These are phyloP conservation scores for Motacilla alba DNA, from an alignment of 2,113 vertebrate genomes.

Conservation along the genomic window DNA sequence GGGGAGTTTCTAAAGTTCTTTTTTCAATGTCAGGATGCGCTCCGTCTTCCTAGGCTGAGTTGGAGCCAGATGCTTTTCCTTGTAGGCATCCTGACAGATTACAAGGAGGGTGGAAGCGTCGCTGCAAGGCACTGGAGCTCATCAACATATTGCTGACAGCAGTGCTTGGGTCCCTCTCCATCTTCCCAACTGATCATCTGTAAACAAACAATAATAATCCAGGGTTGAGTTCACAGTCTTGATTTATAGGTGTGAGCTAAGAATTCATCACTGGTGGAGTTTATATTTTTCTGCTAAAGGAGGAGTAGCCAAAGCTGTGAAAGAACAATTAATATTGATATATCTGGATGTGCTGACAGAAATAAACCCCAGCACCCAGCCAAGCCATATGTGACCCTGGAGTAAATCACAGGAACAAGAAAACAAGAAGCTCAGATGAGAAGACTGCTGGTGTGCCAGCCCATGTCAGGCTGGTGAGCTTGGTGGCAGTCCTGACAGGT, in stretches of 20 bases:
- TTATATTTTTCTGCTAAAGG: not conserved
- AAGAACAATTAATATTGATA: not conserved
- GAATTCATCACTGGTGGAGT: not conserved
- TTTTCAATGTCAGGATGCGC: not conserved
- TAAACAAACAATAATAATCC: not conserved
- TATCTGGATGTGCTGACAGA: not conserved
- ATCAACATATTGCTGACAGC: conserved; percentile 21
- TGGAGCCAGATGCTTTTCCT: not conserved
- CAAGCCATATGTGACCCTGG: not conserved
- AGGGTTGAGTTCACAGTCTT: not conserved
- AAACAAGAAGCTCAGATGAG: not conserved
- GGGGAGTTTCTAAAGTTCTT: not conserved
- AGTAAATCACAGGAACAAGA: not conserved
- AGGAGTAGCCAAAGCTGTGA: not conserved
- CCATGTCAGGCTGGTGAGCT: not conserved
- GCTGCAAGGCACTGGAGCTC: not conserved
- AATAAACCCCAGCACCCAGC: not conserved
- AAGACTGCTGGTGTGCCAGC: not conserved
- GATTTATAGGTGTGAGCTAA: not conserved
- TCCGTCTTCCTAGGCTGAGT: not conserved
- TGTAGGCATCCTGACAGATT: not conserved
- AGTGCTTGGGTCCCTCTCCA: not conserved
- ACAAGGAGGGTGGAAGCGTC: not conserved
- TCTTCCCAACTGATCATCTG: not conserved
- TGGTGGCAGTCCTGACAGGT: not conserved